Evolutionary conservation across 2,797 vertebrate genomes (phyloP).

Genomic region (Gephyroberyx darwinii): DNA sequence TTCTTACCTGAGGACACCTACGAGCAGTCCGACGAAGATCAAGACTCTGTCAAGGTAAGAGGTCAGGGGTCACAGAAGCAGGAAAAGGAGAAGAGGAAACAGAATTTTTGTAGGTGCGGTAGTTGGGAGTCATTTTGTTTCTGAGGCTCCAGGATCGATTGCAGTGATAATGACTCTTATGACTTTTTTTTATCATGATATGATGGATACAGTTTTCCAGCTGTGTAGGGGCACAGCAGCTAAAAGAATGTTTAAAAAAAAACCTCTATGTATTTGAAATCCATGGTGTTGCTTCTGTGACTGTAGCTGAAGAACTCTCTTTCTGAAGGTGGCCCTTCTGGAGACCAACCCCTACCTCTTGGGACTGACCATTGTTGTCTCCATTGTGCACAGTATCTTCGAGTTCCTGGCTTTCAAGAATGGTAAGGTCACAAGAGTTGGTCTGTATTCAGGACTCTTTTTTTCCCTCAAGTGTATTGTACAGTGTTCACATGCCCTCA

Average conservation of each 20-base stretch:
- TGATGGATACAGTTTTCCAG: neutral
- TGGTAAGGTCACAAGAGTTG: conserved; percentile 74
- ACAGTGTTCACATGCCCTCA: neutral
- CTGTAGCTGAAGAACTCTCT: conserved; percentile 9
- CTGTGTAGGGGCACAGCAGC: too few species aligned
- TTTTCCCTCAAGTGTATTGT: neutral
- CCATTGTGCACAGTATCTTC: conserved; percentile 96
- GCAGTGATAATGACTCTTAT: neutral
- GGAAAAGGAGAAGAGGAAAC: neutral
- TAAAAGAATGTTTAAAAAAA: neutral
- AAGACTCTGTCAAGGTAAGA: conserved; percentile 94
- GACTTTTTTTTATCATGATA: neutral
- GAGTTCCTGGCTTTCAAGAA: conserved; percentile 98
- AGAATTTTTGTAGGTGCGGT: neutral
- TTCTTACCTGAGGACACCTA: conserved; percentile 94
- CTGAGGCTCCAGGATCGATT: neutral
- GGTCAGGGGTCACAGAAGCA: neutral
- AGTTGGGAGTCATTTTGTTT: neutral
- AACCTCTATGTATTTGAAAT: neutral
- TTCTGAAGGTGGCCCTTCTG: conserved; percentile 89
- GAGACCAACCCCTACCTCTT: conserved; percentile 96
- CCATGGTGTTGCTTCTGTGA: conserved; percentile 1
- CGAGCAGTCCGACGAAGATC: conserved; percentile 95
- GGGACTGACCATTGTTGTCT: conserved; percentile 92
- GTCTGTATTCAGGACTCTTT: neutral